Evolutionary conservation across 2,113 vertebrate species (phyloP).

Genomic region (Climacteris rufus): DNA sequence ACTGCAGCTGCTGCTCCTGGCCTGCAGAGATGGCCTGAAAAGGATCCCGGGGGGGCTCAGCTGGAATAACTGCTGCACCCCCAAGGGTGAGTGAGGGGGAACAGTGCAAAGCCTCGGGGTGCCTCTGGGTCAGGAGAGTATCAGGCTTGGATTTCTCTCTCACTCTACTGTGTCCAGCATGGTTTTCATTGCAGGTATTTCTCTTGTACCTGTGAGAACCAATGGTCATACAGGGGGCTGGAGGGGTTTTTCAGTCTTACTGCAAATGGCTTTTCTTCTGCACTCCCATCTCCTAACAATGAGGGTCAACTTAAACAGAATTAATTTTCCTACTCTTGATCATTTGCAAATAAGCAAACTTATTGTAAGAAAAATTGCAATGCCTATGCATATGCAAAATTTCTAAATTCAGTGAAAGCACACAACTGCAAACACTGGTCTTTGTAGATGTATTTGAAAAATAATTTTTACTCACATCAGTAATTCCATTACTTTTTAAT

Average conservation of each 20-base stretch:
- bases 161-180: background rate
- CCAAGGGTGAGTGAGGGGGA: background rate
- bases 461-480: background rate
- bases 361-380: background rate
- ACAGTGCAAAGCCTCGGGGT: background rate
- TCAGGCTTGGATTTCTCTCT: background rate
- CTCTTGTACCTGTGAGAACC: background rate
- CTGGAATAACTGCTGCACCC: background rate
- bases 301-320: background rate
- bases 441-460: background rate
- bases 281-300: background rate
- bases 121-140: background rate
- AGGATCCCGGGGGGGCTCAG: conserved; percentile 32
- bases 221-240: background rate
- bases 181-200: background rate
- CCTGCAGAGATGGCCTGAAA: background rate
- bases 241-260: background rate
- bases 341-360: background rate
- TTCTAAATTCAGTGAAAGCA: background rate
- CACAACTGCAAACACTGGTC: background rate
- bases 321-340: background rate
- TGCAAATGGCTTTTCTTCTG: background rate
- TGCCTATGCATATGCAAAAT: background rate
- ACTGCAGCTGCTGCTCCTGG: background rate
- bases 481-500: background rate